phyloP scores from a whole-genome alignment of 2,113 vertebrate genomes.

The Sterrhoptilus dennistouni region DNA sequence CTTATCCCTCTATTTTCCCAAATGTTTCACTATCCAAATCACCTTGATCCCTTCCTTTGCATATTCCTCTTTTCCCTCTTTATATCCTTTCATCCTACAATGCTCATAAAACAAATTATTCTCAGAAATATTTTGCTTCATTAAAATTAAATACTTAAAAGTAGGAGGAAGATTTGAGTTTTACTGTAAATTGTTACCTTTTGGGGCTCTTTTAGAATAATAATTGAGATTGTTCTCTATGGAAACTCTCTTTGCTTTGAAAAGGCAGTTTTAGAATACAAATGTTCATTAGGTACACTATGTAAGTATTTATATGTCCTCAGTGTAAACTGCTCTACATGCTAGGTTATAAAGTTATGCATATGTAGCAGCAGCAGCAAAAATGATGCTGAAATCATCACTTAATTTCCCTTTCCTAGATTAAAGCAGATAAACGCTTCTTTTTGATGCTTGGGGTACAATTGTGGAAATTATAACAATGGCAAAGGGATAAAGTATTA shows the following conservation, averaged over 20 bases:
- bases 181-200: background rate
- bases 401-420: background rate
- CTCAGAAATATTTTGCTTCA: background rate
- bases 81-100: background rate
- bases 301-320: background rate
- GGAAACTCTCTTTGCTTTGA: background rate
- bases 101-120: background rate
- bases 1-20: background rate
- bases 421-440: background rate
- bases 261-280: background rate
- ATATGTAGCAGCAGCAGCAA: background rate
- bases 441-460: background rate
- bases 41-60: background rate
- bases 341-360: background rate
- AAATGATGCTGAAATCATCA: background rate
- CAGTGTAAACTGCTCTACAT: background rate
- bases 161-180: background rate
- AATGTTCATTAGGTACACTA: background rate
- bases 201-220: background rate
- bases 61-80: background rate
- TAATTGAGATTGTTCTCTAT: background rate
- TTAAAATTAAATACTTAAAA: background rate
- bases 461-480: background rate
- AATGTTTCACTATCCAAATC: background rate
- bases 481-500: background rate